Evolutionary conservation across 1,140 invertebrate species (phyloP), one percentile per base, ranked within the genome.

Genomic region (Caenorhabditis inopinata): DNA sequence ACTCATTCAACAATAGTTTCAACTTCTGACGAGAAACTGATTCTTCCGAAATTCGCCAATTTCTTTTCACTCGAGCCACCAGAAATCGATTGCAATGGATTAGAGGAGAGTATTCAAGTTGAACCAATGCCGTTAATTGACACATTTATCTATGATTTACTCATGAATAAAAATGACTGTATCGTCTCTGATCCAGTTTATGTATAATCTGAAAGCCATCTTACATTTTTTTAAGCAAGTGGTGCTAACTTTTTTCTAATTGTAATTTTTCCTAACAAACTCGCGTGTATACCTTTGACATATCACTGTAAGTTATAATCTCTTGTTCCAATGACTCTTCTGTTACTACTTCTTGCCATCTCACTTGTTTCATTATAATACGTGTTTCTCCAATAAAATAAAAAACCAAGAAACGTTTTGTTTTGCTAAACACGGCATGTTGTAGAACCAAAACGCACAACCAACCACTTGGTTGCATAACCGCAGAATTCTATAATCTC

Each of bases 51-150:
- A 68, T 21, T 38, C 32, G n/a, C 38, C 9, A 32, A 68, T 68
- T 68, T 68, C 58, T 68, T 68, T n/a, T 29, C 58, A 9, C 32
- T 68, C n/a, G 38, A 38, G 58, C 58, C 58, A 21, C 58, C 58
- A 21, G 18, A 9, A 1, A 38, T 68, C 58, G 32, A 68, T 18
- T 68, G 38, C n/a, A 32, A 68, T 16, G 58, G 38, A n/a, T 21
- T 42, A 1, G 32, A 68, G 18, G 27, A 29, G 16, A 25, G 27
- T 68, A 18, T 42, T 7, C 11, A 29, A 0, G n/a, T 68, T 18
- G 58, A 35, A 38, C 3, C 58, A 38, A 35, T 68, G 32, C 58
- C 58, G 38, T 32, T 16, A 38, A 29, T 68, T 12, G 58, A 32
- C 35, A 21, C 29, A 6, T 18, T 68, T 42, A 32, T 42, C 58